These are phyloP conservation scores for Pyrocephalus nanus DNA, from an alignment of 2,797 vertebrate genomes.

Conservation along the genomic window DNA sequence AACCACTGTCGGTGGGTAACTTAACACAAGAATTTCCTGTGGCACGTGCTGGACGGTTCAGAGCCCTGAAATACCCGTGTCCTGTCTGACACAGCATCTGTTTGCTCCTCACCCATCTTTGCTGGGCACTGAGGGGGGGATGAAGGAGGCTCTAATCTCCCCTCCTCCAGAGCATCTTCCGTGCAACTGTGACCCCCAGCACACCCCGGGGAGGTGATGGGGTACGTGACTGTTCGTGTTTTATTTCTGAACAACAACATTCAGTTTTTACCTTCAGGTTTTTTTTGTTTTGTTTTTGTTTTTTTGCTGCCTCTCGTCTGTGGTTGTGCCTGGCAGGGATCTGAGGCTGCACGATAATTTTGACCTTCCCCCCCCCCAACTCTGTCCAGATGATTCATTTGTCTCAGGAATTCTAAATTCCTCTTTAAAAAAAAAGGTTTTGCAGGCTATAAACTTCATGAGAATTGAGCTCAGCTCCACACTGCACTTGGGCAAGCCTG, in stretches of 20 bases:
- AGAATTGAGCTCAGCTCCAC: rapidly evolving
- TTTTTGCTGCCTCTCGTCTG: background rate
- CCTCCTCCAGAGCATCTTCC: background rate
- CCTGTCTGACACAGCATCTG: rapidly evolving
- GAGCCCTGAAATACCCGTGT: rapidly evolving
- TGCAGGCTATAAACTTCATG: background rate
- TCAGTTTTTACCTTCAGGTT: background rate
- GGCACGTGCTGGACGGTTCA: background rate
- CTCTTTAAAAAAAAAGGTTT: background rate
- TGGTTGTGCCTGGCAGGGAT: background rate
- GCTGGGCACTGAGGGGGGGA: rapidly evolving
- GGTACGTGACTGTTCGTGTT: rapidly evolving
- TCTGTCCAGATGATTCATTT: background rate
- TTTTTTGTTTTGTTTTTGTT: too few relatives aligned
- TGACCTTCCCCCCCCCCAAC: background rate
- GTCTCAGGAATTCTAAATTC: background rate
- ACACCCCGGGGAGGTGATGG: rapidly evolving
- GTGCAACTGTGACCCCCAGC: background rate
- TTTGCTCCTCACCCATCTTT: rapidly evolving
- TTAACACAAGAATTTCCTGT: rapidly evolving
- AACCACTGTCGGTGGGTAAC: background rate
- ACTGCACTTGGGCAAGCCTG: background rate
- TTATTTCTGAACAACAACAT: background rate
- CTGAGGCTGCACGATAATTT: background rate
- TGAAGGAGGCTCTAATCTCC: background rate